phyloP scores from a whole-genome alignment of 2,888 invertebrate genomes.

The Parnassius apollo region DNA sequence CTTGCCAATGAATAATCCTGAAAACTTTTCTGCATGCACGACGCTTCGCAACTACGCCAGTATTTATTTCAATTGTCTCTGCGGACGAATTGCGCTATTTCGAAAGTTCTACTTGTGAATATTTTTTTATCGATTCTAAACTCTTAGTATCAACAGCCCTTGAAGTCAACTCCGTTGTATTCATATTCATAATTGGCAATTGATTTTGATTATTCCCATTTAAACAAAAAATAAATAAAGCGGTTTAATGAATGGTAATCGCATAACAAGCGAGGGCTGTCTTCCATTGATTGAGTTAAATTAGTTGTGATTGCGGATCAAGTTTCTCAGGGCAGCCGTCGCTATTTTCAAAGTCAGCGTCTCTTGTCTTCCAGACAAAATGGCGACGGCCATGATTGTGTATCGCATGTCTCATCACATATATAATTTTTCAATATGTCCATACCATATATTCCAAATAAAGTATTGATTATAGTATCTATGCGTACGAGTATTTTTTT shows the following conservation, averaged over 20 bases:
- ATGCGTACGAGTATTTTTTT: no score
- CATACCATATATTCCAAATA: no score
- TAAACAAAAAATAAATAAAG: conserved; percentile 26
- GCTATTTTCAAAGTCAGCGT: conserved; percentile 39
- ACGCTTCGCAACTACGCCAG: conserved; percentile 38
- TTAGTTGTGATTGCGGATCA: conserved; percentile 63
- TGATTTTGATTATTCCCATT: conserved; percentile 24
- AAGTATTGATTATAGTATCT: no score
- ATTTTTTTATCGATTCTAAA: conserved; percentile 60
- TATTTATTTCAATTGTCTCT: conserved; percentile 76
- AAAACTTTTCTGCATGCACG: conserved; percentile 40
- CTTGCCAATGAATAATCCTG: conserved; percentile 33
- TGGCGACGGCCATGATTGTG: conserved; percentile 35
- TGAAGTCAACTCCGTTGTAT: not conserved
- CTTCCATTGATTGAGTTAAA: conserved; percentile 61
- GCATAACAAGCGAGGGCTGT: conserved; percentile 40
- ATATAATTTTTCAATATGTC: no score
- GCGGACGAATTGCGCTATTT: conserved; percentile 75
- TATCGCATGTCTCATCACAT: conserved; percentile 6
- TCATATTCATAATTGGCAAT: conserved; percentile 6
- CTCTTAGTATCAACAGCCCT: conserved; percentile 39
- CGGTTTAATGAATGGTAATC: conserved; percentile 47
- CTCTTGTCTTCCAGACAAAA: conserved; percentile 40
- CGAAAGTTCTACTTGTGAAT: conserved; percentile 55
- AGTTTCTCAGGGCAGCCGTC: conserved; percentile 50